A percentile compares a stretch with the other conserved stretches of the same genome.
Evolutionary conservation across 2,888 invertebrate genomes (phyloP).

Genomic region (Cheilosia vernalis): DNA sequence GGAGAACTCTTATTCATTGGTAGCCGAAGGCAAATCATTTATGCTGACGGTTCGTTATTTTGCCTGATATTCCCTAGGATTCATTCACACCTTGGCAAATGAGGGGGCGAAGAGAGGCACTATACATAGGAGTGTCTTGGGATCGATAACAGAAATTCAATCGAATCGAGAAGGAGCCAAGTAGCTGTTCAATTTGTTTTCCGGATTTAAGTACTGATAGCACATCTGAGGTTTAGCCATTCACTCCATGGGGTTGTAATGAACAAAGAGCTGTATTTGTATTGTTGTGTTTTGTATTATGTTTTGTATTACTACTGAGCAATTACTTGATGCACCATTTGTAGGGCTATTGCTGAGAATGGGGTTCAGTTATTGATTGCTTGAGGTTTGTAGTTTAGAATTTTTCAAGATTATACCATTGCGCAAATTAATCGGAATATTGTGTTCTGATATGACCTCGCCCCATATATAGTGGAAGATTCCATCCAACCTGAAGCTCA

Average conservation of each 20-base stretch:
- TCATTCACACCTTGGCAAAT: not conserved
- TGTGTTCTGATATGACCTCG: too few relatives aligned
- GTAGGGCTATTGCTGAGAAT: conserved; percentile 16
- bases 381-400: too few relatives aligned
- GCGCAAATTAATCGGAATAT: too few relatives aligned
- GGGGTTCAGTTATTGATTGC: not conserved
- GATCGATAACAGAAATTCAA: conserved; percentile 54
- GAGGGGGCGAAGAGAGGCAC: conserved; percentile 14
- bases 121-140: conserved; percentile 1
- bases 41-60: conserved; percentile 42
- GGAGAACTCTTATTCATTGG: conserved; percentile 18
- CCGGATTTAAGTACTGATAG: conserved; percentile 53
- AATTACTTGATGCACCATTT: conserved; percentile 12
- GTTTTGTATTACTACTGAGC: conserved; percentile 14
- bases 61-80: not conserved
- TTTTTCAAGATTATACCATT: too few relatives aligned
- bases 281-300: conserved; percentile 3
- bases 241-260: not conserved
- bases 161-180: not conserved
- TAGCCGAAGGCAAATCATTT: conserved; percentile 6
- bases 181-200: conserved; percentile 30
- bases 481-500: too few relatives aligned
- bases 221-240: conserved; percentile 43
- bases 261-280: conserved; percentile 23
- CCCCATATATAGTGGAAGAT: too few relatives aligned